Base-by-base conservation (phyloP, 2,888 invertebrate genomes). In the Chirona hameri region DNA sequence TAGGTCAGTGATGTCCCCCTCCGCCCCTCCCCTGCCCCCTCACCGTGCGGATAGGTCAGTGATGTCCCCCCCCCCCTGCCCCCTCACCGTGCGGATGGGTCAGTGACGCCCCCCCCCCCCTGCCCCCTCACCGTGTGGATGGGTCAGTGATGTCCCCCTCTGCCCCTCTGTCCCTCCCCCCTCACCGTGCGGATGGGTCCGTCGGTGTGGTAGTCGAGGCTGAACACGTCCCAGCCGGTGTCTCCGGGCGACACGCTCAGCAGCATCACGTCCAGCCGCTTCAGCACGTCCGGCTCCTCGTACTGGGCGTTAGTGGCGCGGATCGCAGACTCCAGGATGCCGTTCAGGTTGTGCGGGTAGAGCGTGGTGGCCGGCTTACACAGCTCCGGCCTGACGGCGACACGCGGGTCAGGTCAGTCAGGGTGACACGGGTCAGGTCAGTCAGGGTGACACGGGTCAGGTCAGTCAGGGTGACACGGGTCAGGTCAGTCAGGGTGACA, bases 251-350 rank as follows among this genome's bases (percentile, higher is more conserved):
- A 91, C 18, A 89, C 88, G 87, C 91, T 90, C 79, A 93, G 88
- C 39, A 95, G 89, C 86, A 94, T 91, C 82, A 97, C 95, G 88
- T 97, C 96, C 57, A 99, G 89, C 29, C 97, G 90, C 86, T 94
- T 93, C 24, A 98, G 90, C 81, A 98, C 95, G 88, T 98, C 97
- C 65, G 93, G 92, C 87, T 96, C 95, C 87, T 98, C 97, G 88
- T 93, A 95, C 89, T 97, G 97, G 24, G 97, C 96, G 89, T 97
- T 97, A 24, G 98, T 98, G 52, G 95, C 94, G 86, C 97, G 91
- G 86, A 96, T 92, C 15, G 96, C 95, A 52, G 94, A 92, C 87
- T 95, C 95, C 87, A 96, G 89, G 87, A 95, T 94, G 83, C 93
- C 92, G 83, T 94, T 93, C 85, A 98, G 90, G 87, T 96, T 96